Conservation (phyloP, 2,113 vertebrate genomes). For the Progne subis region DNA sequence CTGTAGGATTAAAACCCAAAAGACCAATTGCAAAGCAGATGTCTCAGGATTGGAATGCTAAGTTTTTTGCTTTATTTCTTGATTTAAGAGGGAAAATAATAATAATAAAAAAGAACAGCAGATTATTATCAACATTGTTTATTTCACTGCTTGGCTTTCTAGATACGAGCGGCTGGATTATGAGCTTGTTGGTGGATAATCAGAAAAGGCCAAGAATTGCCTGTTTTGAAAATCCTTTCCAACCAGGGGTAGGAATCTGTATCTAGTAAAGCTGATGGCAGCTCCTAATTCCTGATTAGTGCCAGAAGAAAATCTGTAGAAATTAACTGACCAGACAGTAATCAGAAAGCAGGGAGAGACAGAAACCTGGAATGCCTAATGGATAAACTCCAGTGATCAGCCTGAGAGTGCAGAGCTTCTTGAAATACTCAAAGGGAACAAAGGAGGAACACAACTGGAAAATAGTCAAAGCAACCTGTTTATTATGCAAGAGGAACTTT, state of each 20-base stretch:
- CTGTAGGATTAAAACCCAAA: not conserved
- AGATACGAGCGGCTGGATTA: constrained; percentile 85
- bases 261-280: constrained; percentile 76
- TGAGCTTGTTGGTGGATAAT: constrained; percentile 87
- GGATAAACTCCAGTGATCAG: constrained; percentile 14
- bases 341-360: constrained; percentile 68
- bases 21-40: constrained; percentile 74
- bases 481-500: not conserved
- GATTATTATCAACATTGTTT: constrained; percentile 89
- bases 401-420: not conserved
- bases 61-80: constrained; percentile 18
- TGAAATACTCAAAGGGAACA: not conserved
- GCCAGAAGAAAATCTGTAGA: constrained; percentile 78
- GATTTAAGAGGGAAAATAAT: not conserved
- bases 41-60: constrained; percentile 55
- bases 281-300: constrained; percentile 87
- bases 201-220: constrained; percentile 83
- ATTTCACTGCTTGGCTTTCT: constrained; percentile 88
- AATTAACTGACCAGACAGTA: constrained; percentile 83
- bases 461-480: not conserved
- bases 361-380: not conserved
- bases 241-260: constrained; percentile 63
- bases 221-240: constrained; percentile 83
- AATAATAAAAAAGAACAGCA: constrained; percentile 71
- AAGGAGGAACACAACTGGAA: not conserved